These are phyloP conservation scores for Bibio marci DNA, from an alignment of 2,888 invertebrate species.

Conservation along the genomic window DNA sequence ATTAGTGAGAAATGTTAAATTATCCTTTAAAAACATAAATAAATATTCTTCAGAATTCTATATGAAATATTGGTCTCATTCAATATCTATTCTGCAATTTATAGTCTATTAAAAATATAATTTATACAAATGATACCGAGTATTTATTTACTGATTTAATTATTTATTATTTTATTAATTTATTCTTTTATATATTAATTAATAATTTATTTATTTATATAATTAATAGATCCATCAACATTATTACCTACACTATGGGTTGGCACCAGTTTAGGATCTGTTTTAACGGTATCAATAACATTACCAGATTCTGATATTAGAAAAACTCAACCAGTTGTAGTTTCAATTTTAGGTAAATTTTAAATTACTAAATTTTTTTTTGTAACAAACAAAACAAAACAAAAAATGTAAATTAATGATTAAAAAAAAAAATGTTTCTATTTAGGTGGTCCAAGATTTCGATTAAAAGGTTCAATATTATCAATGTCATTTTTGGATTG, in stretches of 20 bases:
- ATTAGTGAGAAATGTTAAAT: no score
- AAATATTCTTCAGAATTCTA: no score
- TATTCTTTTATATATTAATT: neutral
- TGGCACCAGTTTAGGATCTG: slow-evolving; percentile 92
- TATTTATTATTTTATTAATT: neutral
- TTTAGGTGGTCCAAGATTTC: slow-evolving; percentile 85
- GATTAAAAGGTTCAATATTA: slow-evolving; percentile 88
- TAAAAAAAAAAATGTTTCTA: slow-evolving; percentile 1
- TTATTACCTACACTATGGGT: slow-evolving; percentile 89
- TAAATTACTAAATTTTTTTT: slow-evolving; percentile 12
- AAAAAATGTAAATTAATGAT: no score
- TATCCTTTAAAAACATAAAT: no score
- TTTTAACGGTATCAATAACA: slow-evolving; percentile 79
- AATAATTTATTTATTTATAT: slow-evolving; percentile 4
- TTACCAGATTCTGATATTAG: slow-evolving; percentile 64
- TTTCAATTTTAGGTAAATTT: slow-evolving; percentile 64
- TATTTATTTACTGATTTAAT: neutral
- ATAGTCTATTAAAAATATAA: no score
- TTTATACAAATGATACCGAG: no score
- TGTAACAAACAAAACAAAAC: neutral
- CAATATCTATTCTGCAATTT: no score
- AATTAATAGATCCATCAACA: slow-evolving; percentile 53
- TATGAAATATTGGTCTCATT: no score
- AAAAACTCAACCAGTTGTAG: slow-evolving; percentile 69
- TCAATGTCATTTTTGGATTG: slow-evolving; percentile 93